phyloP scores from a whole-genome alignment of 2,888 invertebrate genomes.

The Macaria liturata region DNA sequence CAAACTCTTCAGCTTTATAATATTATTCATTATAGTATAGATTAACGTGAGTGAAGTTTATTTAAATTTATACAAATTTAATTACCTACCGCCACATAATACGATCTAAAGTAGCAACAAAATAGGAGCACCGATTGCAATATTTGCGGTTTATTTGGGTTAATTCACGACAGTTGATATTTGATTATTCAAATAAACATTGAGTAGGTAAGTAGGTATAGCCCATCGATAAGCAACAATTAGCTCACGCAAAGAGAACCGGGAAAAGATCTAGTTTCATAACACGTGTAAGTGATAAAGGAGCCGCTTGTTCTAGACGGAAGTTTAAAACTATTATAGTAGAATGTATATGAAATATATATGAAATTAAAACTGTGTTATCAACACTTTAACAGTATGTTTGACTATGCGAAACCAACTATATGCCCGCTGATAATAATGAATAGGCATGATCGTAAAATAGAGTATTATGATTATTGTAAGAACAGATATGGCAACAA shows the following conservation, averaged over 20 bases:
- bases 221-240: slow-evolving; percentile 44
- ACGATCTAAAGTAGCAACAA: neutral
- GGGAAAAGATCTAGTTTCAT: slow-evolving; percentile 56
- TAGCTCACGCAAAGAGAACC: slow-evolving; percentile 51
- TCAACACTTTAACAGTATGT: slow-evolving; percentile 35
- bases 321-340: slow-evolving; percentile 32
- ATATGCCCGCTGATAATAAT: neutral
- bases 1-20: too few species aligned
- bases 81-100: too few species aligned
- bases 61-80: slow-evolving; percentile 16
- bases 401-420: slow-evolving; percentile 49
- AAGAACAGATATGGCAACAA: too few species aligned
- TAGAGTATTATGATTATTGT: too few species aligned
- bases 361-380: slow-evolving; percentile 34
- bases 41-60: slow-evolving; percentile 36
- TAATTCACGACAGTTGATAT: slow-evolving; percentile 19
- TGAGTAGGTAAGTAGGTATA: too few species aligned
- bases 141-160: slow-evolving; percentile 22
- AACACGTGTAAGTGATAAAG: slow-evolving; percentile 61
- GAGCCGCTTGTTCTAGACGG: slow-evolving; percentile 45
- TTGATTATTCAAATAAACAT: slow-evolving; percentile 39
- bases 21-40: too few species aligned
- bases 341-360: slow-evolving; percentile 14
- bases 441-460: too few species aligned
- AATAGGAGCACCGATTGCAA: slow-evolving; percentile 6